Evolutionary conservation across 2,113 vertebrate species (phyloP).

Genomic region (Python bivittatus): DNA sequence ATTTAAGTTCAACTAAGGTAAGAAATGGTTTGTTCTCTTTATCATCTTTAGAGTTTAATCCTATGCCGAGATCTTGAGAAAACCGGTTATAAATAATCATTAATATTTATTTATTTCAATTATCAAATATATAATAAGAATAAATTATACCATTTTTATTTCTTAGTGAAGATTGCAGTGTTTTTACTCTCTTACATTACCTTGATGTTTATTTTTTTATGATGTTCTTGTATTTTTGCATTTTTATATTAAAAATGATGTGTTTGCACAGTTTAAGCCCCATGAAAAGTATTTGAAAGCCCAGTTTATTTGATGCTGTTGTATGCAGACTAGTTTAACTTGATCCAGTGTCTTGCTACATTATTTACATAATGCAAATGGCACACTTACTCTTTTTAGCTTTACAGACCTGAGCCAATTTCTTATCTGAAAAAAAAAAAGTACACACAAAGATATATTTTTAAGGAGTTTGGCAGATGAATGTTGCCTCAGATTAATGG

Average conservation of each 20-base stretch:
- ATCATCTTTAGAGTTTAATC: neutral
- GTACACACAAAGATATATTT: neutral
- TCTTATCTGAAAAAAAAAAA: neutral
- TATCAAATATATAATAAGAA: neutral
- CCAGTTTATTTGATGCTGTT: neutral
- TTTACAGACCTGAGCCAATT: neutral
- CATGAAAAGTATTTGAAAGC: neutral
- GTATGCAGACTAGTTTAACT: neutral
- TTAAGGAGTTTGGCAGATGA: neutral
- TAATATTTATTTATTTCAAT: neutral
- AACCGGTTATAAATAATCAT: neutral
- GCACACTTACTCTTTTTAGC: neutral
- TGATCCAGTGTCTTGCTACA: neutral
- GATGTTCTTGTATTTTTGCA: neutral
- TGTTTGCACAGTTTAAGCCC: neutral
- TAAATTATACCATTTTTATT: constrained; percentile 10
- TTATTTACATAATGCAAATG: neutral
- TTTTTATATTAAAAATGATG: neutral
- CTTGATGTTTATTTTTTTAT: neutral
- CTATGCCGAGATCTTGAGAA: neutral
- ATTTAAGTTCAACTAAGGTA: constrained; percentile 87
- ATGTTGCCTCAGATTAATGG: neutral
- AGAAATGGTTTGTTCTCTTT: constrained; percentile 38
- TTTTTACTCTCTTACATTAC: neutral
- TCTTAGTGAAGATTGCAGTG: constrained; percentile 24